A percentile compares a stretch with the other conserved stretches of the same genome.
Conservation (phyloP, 2,113 vertebrate species). For the Microtus pennsylvanicus region DNA sequence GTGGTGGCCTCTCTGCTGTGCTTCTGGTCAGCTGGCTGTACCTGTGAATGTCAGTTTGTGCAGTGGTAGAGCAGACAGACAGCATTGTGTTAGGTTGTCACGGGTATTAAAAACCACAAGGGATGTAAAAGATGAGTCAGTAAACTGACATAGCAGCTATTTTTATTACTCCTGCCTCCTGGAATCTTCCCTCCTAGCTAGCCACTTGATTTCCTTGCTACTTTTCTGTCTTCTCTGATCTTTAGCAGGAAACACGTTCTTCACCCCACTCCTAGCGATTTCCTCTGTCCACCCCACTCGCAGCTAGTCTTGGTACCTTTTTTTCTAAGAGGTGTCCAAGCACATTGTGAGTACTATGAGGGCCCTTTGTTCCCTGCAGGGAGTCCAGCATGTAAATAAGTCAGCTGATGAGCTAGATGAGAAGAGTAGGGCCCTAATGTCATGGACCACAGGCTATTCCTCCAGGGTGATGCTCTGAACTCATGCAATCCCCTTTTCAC, state of each 20-base stretch:
- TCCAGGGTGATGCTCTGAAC: not conserved
- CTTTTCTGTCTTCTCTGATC: not conserved
- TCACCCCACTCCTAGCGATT: not conserved
- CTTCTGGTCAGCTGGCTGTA: not conserved
- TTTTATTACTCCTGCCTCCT: slow-evolving; percentile 41
- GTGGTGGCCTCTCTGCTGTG: not conserved
- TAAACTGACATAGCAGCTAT: not conserved
- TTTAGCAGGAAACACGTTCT: not conserved
- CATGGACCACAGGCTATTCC: not conserved
- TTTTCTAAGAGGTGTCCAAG: not conserved
- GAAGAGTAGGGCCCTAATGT: not conserved
- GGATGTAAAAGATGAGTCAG: not conserved
- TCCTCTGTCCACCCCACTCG: not conserved
- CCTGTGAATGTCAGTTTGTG: not conserved
- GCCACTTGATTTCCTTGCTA: not conserved
- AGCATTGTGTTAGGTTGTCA: not conserved
- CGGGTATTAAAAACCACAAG: not conserved
- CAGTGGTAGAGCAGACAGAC: not conserved
- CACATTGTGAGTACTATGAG: not conserved
- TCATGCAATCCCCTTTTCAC: not conserved
- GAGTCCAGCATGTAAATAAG: not conserved
- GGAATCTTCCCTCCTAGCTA: not conserved
- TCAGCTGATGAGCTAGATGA: not conserved
- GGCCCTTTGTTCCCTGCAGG: not conserved
- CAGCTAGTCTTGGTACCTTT: not conserved